Evolutionary conservation across 1,140 invertebrate genomes (phyloP).

Genomic region (Lepidurus couesii): DNA sequence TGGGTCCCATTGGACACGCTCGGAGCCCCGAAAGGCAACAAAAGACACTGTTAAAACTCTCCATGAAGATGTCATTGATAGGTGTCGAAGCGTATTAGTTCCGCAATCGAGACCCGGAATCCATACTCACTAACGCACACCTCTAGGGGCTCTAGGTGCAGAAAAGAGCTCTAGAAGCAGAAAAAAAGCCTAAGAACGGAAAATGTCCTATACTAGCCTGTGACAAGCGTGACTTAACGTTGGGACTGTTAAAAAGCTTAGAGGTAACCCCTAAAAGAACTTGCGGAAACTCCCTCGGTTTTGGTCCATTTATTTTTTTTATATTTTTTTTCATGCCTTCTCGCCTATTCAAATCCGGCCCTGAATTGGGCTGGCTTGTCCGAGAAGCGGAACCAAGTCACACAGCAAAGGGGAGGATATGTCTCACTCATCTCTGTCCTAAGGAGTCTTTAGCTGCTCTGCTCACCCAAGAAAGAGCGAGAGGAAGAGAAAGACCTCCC

Average conservation of each 20-base stretch:
- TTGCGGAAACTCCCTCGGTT: too few species aligned
- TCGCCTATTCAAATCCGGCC: background rate
- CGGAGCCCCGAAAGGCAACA: background rate
- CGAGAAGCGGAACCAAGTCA: conserved; percentile 4
- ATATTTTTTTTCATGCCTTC: background rate
- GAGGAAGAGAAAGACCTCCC: background rate
- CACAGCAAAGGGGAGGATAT: background rate
- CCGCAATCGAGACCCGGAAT: conserved; percentile 1
- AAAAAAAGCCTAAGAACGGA: too few species aligned
- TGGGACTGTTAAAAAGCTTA: too few species aligned
- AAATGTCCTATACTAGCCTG: too few species aligned
- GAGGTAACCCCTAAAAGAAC: too few species aligned
- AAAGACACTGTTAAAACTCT: background rate
- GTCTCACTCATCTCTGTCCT: background rate
- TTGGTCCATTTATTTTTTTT: too few species aligned
- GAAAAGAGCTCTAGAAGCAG: too few species aligned
- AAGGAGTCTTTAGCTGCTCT: background rate
- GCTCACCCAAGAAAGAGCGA: background rate
- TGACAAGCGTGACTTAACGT: too few species aligned
- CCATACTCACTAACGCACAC: background rate
- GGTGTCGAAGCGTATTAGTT: conserved; percentile 21
- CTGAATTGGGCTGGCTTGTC: background rate
- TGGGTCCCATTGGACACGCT: background rate
- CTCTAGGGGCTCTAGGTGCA: background rate
- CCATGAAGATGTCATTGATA: conserved; percentile 10